phyloP scores from a whole-genome alignment of 2,113 vertebrate genomes.

The Microtus pennsylvanicus region DNA sequence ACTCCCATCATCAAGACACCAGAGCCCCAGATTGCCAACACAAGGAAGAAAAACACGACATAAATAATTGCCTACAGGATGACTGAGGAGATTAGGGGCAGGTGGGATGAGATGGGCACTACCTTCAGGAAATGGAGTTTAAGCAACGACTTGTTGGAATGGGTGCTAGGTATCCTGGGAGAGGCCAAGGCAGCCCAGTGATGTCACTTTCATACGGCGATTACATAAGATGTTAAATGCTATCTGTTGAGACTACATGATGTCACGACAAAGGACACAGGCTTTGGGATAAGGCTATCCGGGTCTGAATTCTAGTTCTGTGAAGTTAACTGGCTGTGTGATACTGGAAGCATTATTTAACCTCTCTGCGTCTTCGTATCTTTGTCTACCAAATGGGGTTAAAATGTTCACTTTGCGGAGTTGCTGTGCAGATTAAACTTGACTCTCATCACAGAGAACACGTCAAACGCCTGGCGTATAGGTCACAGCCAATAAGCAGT shows the following conservation, averaged over 20 bases:
- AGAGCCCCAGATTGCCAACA: conserved; percentile 81
- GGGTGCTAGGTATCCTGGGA: neutral
- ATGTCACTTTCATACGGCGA: neutral
- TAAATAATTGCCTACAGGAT: neutral
- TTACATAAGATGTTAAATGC: neutral
- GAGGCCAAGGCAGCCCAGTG: neutral
- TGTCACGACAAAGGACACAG: neutral
- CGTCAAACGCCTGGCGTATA: neutral
- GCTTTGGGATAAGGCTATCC: neutral
- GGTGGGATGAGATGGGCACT: neutral
- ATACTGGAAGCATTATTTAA: conserved; percentile 33
- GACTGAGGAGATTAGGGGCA: neutral
- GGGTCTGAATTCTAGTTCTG: conserved; percentile 26
- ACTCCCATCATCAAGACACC: neutral
- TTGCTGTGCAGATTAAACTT: neutral
- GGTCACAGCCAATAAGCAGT: neutral
- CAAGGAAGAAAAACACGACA: neutral
- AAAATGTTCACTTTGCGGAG: neutral
- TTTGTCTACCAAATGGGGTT: conserved; percentile 52
- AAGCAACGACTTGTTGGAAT: conserved; percentile 11
- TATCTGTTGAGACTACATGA: neutral
- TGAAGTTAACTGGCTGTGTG: conserved; percentile 25
- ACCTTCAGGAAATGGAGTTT: neutral
- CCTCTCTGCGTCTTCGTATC: neutral
- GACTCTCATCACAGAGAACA: conserved; percentile 15